phyloP scores from a whole-genome alignment of 2,797 vertebrate species.

The Enteromius viviparus region DNA sequence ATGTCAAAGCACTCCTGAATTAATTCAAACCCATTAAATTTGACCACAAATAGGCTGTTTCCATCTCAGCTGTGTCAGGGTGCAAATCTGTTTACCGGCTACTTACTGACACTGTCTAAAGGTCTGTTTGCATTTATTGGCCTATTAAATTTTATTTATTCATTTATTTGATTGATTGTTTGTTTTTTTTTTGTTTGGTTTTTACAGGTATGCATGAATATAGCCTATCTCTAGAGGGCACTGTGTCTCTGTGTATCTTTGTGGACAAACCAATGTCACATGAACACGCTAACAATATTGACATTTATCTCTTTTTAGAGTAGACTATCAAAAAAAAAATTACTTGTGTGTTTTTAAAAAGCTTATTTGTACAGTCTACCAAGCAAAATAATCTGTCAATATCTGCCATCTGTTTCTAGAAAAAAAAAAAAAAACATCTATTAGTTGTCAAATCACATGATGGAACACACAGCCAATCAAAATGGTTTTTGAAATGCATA shows the following conservation, averaged over 20 bases:
- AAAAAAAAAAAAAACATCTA: neutral
- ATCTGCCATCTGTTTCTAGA: neutral
- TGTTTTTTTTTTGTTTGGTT: neutral
- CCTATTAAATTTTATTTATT: neutral
- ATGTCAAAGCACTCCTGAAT: neutral
- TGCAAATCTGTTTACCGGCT: neutral
- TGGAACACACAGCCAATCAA: neutral
- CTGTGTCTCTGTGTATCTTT: slow-evolving; percentile 5
- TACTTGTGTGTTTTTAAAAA: neutral
- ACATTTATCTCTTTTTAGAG: neutral
- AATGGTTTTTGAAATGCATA: neutral
- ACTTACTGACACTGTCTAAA: neutral
- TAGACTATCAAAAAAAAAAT: neutral
- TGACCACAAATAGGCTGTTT: neutral
- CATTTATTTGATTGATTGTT: neutral
- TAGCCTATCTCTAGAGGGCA: slow-evolving; percentile 20
- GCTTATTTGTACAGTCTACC: neutral
- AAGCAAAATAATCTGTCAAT: neutral
- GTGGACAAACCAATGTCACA: neutral
- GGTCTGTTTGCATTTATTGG: neutral
- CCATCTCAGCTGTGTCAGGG: neutral
- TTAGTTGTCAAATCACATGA: neutral
- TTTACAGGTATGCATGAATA: neutral
- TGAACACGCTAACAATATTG: neutral
- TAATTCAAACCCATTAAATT: neutral